phyloP scores from a whole-genome alignment of 2,888 invertebrate genomes.

The Agriotes lineatus region DNA sequence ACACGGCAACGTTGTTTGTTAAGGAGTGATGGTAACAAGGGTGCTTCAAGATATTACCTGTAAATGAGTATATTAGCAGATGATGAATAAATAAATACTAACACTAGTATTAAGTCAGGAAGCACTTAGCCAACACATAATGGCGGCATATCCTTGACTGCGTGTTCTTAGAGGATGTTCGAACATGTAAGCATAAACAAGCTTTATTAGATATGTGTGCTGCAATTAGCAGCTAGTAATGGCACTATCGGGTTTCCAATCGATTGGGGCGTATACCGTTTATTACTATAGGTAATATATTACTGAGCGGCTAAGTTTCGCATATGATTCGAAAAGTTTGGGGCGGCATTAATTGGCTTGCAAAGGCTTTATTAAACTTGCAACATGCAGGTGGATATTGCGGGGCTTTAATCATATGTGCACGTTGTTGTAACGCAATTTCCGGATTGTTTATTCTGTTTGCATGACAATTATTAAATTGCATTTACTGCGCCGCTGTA shows the following conservation, averaged over 20 bases:
- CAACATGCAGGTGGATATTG: constrained; percentile 14
- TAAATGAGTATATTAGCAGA: too few relatives aligned
- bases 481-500: constrained; percentile 21
- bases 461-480: constrained; percentile 28
- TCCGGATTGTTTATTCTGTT: constrained; percentile 19
- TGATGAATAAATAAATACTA: constrained; percentile 5
- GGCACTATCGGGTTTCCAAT: constrained; percentile 15
- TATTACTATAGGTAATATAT: constrained; percentile 24
- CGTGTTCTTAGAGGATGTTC: not conserved
- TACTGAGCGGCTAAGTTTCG: constrained; percentile 24
- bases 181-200: constrained; percentile 3
- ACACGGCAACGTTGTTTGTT: too few relatives aligned
- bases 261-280: constrained; percentile 9
- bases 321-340: constrained; percentile 28
- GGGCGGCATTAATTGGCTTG: constrained; percentile 26
- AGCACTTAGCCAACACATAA: constrained; percentile 1
- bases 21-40: too few relatives aligned
- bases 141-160: not conserved
- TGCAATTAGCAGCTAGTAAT: constrained; percentile 24
- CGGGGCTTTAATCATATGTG: constrained; percentile 13
- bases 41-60: too few relatives aligned
- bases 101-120: not conserved
- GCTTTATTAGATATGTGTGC: constrained; percentile 24
- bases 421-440: constrained; percentile 21
- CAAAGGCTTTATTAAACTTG: constrained; percentile 27